These are phyloP conservation scores for Forbesichthys agassizii DNA, from an alignment of 2,113 vertebrate genomes.

Conservation along the genomic window DNA sequence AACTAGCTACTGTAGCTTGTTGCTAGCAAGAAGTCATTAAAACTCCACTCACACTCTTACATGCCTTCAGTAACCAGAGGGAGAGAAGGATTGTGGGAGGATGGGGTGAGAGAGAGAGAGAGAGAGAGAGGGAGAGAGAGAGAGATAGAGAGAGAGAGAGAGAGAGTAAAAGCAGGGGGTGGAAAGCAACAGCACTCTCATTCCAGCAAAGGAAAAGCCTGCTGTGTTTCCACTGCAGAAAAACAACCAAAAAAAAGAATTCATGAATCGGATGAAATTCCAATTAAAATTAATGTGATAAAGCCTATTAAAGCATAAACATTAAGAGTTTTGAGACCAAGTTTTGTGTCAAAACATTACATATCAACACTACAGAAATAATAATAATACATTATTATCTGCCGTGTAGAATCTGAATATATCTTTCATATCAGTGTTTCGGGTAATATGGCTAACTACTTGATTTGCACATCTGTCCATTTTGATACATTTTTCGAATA, in stretches of 20 bases:
- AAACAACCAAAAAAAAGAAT: not conserved
- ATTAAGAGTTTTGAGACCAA: not conserved
- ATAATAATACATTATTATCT: too few species aligned
- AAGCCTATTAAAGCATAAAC: not conserved
- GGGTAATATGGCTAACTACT: too few species aligned
- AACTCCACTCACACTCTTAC: conserved; percentile 63
- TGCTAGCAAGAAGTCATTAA: conserved; percentile 59
- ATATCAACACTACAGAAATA: too few species aligned
- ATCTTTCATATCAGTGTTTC: too few species aligned
- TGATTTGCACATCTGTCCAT: too few species aligned
- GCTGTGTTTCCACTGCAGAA: conserved; percentile 1
- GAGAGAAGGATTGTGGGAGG: conserved; percentile 7
- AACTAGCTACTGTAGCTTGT: conserved; percentile 2
- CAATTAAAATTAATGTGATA: not conserved
- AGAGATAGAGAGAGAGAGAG: conserved; percentile 1
- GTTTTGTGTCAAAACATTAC: not conserved
- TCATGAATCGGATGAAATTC: not conserved
- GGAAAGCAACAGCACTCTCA: conserved; percentile 9
- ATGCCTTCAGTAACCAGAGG: conserved; percentile 50
- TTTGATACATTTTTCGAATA: too few species aligned
- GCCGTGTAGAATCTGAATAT: too few species aligned
- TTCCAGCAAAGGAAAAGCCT: not conserved
- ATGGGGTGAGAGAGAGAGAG: not conserved
- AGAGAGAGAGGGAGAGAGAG: not conserved
- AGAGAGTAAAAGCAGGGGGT: not conserved